Percentiles rank a stretch among this genome's conserved stretches.
Evolutionary conservation across 2,888 invertebrate genomes (phyloP).

Genomic region (Dascillus cervinus): DNA sequence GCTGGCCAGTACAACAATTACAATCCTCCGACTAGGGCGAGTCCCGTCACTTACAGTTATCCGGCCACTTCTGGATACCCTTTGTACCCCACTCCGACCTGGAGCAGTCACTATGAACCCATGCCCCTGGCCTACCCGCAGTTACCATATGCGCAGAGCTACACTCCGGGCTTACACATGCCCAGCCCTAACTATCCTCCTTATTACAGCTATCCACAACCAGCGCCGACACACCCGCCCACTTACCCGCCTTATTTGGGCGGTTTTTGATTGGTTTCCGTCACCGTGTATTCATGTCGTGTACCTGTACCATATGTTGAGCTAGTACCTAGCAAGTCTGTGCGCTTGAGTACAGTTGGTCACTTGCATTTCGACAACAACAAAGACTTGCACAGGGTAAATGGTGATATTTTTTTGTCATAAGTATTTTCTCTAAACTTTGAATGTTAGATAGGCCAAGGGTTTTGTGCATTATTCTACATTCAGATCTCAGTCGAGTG

Average conservation of each 20-base stretch:
- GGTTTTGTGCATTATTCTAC: conserved; percentile 44
- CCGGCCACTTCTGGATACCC: conserved; percentile 37
- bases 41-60: conserved; percentile 38
- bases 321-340: conserved; percentile 47
- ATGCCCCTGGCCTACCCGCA: conserved; percentile 41
- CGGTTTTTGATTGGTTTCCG: conserved; percentile 44
- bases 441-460: conserved; percentile 46
- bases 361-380: conserved; percentile 44
- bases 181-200: conserved; percentile 65
- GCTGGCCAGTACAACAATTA: conserved; percentile 38
- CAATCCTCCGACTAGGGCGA: conserved; percentile 39
- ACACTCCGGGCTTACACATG: conserved; percentile 54
- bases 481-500: conserved; percentile 38
- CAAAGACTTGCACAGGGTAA: conserved; percentile 48
- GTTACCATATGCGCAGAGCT: conserved; percentile 37
- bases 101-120: conserved; percentile 41
- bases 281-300: conserved; percentile 45
- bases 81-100: conserved; percentile 39
- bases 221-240: conserved; percentile 40
- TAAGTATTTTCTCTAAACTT: conserved; percentile 46
- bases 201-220: conserved; percentile 44
- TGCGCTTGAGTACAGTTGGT: conserved; percentile 44
- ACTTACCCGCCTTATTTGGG: conserved; percentile 41
- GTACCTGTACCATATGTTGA: conserved; percentile 47
- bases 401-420: conserved; percentile 48